Evolutionary conservation across 2,797 vertebrate genomes (phyloP), one percentile per base, ranked within the genome.

Genomic region (Botia kubotai): DNA sequence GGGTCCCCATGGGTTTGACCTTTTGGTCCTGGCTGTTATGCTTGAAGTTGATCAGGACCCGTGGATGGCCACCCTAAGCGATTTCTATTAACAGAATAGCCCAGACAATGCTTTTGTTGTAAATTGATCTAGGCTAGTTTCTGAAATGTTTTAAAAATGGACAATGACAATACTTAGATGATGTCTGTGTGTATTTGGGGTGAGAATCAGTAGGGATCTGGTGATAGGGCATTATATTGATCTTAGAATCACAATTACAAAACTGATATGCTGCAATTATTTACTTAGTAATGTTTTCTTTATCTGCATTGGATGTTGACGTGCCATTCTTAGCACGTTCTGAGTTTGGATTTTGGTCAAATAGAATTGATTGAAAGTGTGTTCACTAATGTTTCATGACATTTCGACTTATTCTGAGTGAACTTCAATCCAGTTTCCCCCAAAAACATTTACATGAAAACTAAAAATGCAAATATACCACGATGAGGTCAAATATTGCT

Each of bases 31-130:
- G 60, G 82, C 91, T 89, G 90, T 93, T 90, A 91, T 92, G 91
- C 91, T 92, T 83, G 48, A 86, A 90, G 90, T 85, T 92, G 92
- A 94, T 92, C 90, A 93, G 91, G 89, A 87, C 83, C 52, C 83
- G 87, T 89, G 86, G 91, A 88, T 87, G 62, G 88, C 81, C 89
- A 88, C 83, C 77, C 87, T 84, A 84, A 85, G 87, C 84, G 83
- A 87, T 89, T 87, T 88, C 90, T 87, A 89, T 88, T 87, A 90
- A 89, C 90, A 89, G 89, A 87, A 86, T 82, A 87, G 85, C 79
- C 33, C 60, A 52, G 83, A 84, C 87, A 86, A 83, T 84, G 83
- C 86, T 74, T 69, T 70, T 86, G 91, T 91, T 92, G 89, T 91
- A 26, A 26, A 26, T 2, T 26, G 23, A 26, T 26, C 69, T 46